Percentiles rank a stretch among this genome's conserved stretches.
These are phyloP conservation scores for Odocoileus hemionus DNA, from an alignment of 2,113 vertebrate genomes.

Conservation along the genomic window DNA sequence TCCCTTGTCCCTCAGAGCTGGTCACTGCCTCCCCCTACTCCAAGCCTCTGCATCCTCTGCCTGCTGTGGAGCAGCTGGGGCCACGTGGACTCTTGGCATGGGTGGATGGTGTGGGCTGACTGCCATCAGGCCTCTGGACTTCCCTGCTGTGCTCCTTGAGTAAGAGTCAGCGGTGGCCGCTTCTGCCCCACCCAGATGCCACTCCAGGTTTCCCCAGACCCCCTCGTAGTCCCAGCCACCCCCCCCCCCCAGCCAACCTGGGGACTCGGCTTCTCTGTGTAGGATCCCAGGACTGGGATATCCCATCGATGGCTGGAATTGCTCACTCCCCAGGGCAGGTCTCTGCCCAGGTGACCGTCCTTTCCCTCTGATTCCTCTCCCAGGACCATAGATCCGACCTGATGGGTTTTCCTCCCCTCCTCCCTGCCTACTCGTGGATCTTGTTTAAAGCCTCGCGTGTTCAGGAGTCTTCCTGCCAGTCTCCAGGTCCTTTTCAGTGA, in stretches of 20 bases:
- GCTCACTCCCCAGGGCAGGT: background rate
- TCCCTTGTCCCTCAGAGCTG: no score
- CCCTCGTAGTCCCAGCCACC: background rate
- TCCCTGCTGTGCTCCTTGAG: background rate
- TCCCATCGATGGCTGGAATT: background rate
- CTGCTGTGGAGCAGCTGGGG: background rate
- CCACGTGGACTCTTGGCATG: background rate
- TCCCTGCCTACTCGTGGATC: background rate
- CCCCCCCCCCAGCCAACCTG: background rate
- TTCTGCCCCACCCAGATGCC: background rate
- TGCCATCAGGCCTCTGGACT: background rate
- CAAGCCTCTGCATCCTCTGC: background rate
- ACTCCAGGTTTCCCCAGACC: background rate
- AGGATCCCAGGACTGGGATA: background rate
- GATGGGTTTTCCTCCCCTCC: background rate
- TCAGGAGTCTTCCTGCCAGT: background rate
- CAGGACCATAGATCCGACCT: background rate
- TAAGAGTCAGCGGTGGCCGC: rapidly evolving
- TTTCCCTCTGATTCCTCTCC: background rate
- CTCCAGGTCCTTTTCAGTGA: background rate
- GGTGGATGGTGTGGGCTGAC: background rate
- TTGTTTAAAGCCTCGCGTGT: background rate
- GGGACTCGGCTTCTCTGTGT: background rate
- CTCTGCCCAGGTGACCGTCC: background rate
- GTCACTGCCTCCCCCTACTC: background rate